Evolutionary conservation across 2,113 vertebrate genomes (phyloP), one percentile per base, ranked within the genome.

Genomic region (Eurypyga helias): DNA sequence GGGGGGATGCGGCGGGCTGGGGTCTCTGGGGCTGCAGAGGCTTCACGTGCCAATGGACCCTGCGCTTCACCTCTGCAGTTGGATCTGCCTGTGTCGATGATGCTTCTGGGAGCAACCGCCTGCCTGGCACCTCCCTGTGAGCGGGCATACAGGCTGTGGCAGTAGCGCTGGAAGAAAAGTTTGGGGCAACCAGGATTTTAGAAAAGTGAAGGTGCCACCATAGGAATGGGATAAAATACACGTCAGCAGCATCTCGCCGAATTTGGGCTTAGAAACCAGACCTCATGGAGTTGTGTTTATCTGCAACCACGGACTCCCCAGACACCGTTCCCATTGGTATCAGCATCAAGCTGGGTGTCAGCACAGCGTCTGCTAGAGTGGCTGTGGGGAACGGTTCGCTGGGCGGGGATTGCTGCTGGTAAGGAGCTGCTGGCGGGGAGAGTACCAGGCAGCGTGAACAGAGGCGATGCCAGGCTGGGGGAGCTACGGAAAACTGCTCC

Each of bases 181-280:
- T 55, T 46, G 54, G 90, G 76, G 61, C 69, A 75, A 69, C 21
- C 15, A 3, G 19, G 3, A 9, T 17, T 67, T 41, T 17, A 43
- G 55, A 92, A 17, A 69, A 34, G 38, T 7, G 29, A 46, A 87
- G 62, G 48, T 54, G 62, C 29, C 11, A 10, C 36, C 34, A 48
- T 7, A 61, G 26, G 28, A 67, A 67, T 3, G 10, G 29, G 25
- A 38, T 26, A 60, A 73, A 49, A 67, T 9, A 26, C 4, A 34
- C 11, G 5, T 31, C 31, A 34, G 62, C 83, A 70, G 70, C 5
- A 9, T 7, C 17, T 10, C 1, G 2, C 29, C 1, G 1, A 46
- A 20, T 24, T 31, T 38, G 7, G n/a, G 28, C 38, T 28, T 13
- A 21, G 61, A 45, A 69, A 46, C 2, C 41, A 43, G 64, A 25